A percentile compares a stretch with the other conserved stretches of the same genome.
Conservation (phyloP, 2,888 invertebrate species). For the Tachina fera region DNA sequence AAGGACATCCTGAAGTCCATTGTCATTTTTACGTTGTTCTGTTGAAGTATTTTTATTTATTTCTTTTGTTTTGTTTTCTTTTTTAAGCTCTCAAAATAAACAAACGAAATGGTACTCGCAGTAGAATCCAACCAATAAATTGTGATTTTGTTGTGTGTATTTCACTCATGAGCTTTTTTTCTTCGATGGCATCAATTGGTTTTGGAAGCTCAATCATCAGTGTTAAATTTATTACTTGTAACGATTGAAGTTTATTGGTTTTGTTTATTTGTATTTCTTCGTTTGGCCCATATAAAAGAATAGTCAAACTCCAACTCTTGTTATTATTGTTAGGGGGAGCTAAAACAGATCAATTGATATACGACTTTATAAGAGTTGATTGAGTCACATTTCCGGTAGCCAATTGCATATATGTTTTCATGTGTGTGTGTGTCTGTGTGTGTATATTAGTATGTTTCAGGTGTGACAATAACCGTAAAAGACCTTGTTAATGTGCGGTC, state of each 20-base stretch:
- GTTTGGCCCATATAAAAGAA: conserved; percentile 30
- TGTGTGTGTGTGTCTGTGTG: conserved; percentile 1
- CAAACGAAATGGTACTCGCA: conserved; percentile 41
- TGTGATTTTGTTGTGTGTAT: conserved; percentile 64
- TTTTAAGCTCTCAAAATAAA: conserved; percentile 33
- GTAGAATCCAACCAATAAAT: conserved; percentile 64
- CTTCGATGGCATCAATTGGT: conserved; percentile 63
- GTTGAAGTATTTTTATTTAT: conserved; percentile 60
- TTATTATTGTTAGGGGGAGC: conserved; percentile 6
- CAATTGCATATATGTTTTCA: conserved; percentile 40
- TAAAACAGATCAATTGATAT: conserved; percentile 45
- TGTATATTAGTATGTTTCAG: conserved; percentile 65
- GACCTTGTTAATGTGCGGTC: conserved; percentile 73
- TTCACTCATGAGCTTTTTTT: conserved; percentile 25
- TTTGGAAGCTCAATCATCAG: conserved; percentile 72
- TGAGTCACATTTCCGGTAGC: conserved; percentile 56
- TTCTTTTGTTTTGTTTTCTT: conserved; percentile 36
- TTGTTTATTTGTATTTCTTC: conserved; percentile 63
- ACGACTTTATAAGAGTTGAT: conserved; percentile 39
- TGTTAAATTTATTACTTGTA: conserved; percentile 71
- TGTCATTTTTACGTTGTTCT: conserved; percentile 65
- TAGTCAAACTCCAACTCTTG: neutral
- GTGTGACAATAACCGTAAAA: conserved; percentile 76
- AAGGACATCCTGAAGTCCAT: conserved; percentile 66
- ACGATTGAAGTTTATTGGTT: conserved; percentile 74